Evolutionary conservation across 2,113 vertebrate species (phyloP).

Genomic region (Thamnaconus septentrionalis): DNA sequence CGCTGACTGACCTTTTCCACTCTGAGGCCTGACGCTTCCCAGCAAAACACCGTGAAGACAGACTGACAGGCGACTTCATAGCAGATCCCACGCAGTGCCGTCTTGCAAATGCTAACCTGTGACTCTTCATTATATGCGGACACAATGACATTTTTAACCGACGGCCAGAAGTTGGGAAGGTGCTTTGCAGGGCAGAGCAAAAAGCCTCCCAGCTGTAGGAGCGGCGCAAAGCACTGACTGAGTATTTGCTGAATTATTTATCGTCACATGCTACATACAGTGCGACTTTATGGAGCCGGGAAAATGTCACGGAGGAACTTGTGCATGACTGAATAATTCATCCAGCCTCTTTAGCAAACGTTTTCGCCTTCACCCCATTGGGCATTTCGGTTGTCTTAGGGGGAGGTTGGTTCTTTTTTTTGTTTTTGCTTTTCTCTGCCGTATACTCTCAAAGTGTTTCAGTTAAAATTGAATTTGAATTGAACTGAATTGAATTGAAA

Average conservation of each 20-base stretch:
- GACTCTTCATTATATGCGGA: slow-evolving; percentile 43
- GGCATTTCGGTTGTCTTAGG: neutral
- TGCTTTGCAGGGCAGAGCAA: slow-evolving; percentile 1
- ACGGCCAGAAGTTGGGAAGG: too few relatives aligned
- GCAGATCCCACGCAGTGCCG: slow-evolving; percentile 11
- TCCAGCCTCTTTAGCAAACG: neutral
- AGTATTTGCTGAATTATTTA: neutral
- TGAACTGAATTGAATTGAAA: too few relatives aligned
- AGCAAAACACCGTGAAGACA: slow-evolving; percentile 18
- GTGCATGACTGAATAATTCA: neutral
- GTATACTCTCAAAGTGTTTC: too few relatives aligned
- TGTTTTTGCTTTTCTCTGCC: neutral
- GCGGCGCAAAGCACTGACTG: neutral
- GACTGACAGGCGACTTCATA: slow-evolving; percentile 36
- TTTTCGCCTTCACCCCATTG: neutral
- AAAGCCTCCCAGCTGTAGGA: neutral
- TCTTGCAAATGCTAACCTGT: slow-evolving; percentile 35
- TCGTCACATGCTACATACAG: neutral
- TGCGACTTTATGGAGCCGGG: neutral
- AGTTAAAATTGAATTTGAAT: too few relatives aligned
- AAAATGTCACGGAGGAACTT: neutral
- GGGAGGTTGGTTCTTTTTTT: neutral
- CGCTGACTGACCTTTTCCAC: slow-evolving; percentile 52
- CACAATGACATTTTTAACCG: slow-evolving; percentile 6
- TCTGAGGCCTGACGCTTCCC: slow-evolving; percentile 22